Evolutionary conservation across 2,888 invertebrate species (phyloP).

Genomic region (Amiota communis): DNA sequence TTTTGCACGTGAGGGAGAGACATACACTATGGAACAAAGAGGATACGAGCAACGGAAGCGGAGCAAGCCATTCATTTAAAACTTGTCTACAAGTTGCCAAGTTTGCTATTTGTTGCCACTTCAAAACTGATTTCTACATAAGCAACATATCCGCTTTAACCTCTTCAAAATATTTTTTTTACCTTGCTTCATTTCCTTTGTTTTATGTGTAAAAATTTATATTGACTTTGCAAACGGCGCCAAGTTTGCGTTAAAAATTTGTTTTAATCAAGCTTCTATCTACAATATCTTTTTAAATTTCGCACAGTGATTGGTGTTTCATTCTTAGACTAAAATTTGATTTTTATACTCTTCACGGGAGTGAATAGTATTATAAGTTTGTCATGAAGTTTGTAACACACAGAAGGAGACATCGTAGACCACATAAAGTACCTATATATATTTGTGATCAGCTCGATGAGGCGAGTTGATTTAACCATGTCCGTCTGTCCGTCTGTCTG

Average conservation of each 20-base stretch:
- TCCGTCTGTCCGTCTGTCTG: too few relatives aligned
- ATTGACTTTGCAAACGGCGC: conserved; percentile 67
- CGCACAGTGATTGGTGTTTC: background rate
- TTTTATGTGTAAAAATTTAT: conserved; percentile 67
- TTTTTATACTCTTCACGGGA: too few relatives aligned
- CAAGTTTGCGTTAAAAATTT: conserved; percentile 67
- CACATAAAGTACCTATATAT: too few relatives aligned
- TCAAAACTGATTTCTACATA: too few relatives aligned
- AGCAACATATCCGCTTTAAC: too few relatives aligned
- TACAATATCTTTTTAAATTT: conserved; percentile 39
- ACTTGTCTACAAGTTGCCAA: conserved; percentile 71
- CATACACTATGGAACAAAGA: background rate
- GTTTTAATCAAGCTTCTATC: conserved; percentile 70
- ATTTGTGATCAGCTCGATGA: too few relatives aligned
- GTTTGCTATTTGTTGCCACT: conserved; percentile 43
- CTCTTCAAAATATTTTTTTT: too few relatives aligned
- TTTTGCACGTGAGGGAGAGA: background rate
- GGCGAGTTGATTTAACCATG: too few relatives aligned
- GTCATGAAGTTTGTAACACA: too few relatives aligned
- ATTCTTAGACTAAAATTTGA: too few relatives aligned
- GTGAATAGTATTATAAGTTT: too few relatives aligned
- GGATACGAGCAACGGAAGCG: conserved; percentile 63
- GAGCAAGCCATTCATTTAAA: conserved; percentile 69
- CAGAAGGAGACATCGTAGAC: too few relatives aligned
- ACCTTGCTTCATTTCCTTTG: conserved; percentile 50